Base-by-base conservation (phyloP, 2,888 invertebrate species). In the Drosophila robusta region DNA sequence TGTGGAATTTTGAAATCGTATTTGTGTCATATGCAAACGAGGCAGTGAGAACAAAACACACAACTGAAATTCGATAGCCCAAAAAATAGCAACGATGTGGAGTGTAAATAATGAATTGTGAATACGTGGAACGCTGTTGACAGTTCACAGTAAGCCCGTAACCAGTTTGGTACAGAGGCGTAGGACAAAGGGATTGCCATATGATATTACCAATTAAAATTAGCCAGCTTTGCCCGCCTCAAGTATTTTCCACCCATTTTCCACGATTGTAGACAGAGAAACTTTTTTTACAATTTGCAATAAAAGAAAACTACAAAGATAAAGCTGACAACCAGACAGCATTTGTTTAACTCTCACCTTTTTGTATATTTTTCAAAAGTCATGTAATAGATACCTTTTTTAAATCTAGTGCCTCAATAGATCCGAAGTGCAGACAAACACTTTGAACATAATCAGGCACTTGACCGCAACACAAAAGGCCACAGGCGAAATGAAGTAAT, bases 21-120 rank as follows among this genome's bases (percentile, higher is more conserved):
- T 78, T 67, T 75, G 71, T 87, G 87, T 87, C 79, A 73, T 71
- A 79, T 85, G 85, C 82, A 79, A 81, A 79, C 67, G 69, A 84
- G 71, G 42, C 62, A 34, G 14, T 41, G 49, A 64, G 63, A 70
- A 71, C 60, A 68, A 29, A 26, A 42, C 38, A 47, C 36, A 74
- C 61, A 67, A 66, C 64, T 68, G 85, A 84, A 84, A 82, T 70
- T 68, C 75, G 71, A 81, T 87, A 81, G 65, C 58, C 73, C 47
- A 44, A 60, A 69, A 69, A 70, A 74, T 58, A 67, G 63, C 66
- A 75, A 71, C 56, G 50, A 58, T 75, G 63, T 73, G 64, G 50
- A 68, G 78, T 75, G 75, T 75, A 68, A 73, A 75, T 75, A 75
- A 77, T 75, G 56, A 72, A 45, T 60, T 76, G 62, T 66, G 67